Conservation (phyloP, 2,113 vertebrate species). For the Seriola quinqueradiata region DNA sequence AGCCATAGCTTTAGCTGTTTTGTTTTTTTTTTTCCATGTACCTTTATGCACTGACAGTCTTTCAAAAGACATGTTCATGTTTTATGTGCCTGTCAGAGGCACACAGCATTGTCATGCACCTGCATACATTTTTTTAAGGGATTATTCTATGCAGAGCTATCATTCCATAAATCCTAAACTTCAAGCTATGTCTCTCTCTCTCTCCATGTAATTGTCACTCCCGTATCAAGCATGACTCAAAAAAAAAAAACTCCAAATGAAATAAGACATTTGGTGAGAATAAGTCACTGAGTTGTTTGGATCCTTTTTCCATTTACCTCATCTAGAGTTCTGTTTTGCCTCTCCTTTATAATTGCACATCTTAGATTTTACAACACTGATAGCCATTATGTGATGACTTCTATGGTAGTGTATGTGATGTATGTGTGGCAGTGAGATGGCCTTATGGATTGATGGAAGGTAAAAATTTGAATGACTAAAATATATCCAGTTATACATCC, state of each 20-base stretch:
- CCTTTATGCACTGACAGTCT: slow-evolving; percentile 48
- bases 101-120: background rate
- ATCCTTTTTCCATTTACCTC: slow-evolving; percentile 57
- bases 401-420: background rate
- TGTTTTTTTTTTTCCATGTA: slow-evolving; percentile 15
- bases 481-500: background rate
- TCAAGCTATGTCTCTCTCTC: slow-evolving; percentile 14
- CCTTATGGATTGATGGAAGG: background rate
- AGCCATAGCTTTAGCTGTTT: slow-evolving; percentile 49
- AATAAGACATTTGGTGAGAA: slow-evolving; percentile 10
- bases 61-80: slow-evolving; percentile 17
- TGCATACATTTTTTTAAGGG: slow-evolving; percentile 34
- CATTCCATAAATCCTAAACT: slow-evolving; percentile 61
- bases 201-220: slow-evolving; percentile 5
- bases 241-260: background rate
- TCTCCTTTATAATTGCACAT: slow-evolving; percentile 44
- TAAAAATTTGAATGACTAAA: slow-evolving; percentile 14
- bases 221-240: slow-evolving; percentile 20
- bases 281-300: slow-evolving; percentile 18
- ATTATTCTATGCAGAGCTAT: slow-evolving; percentile 64
- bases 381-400: background rate
- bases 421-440: background rate
- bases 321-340: slow-evolving; percentile 25
- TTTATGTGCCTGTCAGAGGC: slow-evolving; percentile 28
- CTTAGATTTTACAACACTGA: slow-evolving; percentile 29